phyloP scores from a whole-genome alignment of 1,140 invertebrate genomes.

The Stegodyphus dumicola region DNA sequence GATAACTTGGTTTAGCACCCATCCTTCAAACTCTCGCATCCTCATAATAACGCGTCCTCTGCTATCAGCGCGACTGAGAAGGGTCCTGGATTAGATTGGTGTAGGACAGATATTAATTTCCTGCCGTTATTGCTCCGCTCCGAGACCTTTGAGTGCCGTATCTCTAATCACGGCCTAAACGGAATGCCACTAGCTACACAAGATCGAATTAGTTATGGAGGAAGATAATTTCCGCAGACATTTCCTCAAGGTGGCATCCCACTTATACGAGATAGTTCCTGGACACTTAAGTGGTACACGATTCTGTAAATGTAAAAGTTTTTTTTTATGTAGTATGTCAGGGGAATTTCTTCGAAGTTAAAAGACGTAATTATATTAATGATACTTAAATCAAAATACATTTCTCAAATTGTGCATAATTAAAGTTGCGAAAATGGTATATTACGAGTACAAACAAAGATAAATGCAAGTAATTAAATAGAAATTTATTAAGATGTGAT shows the following conservation, averaged over 20 bases:
- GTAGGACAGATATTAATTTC: slow-evolving; percentile 48
- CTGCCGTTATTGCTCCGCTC: slow-evolving; percentile 4
- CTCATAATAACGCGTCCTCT: too few relatives aligned
- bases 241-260: slow-evolving; percentile 7
- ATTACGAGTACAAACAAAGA: too few relatives aligned
- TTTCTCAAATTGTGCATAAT: too few relatives aligned
- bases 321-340: too few relatives aligned
- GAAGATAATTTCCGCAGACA: slow-evolving; percentile 32
- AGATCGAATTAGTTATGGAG: slow-evolving; percentile 28
- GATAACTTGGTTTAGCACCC: too few relatives aligned
- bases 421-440: too few relatives aligned
- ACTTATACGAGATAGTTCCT: background rate
- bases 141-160: background rate
- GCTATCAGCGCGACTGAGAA: background rate
- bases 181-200: background rate
- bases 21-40: too few relatives aligned
- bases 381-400: too few relatives aligned
- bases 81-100: slow-evolving; percentile 6
- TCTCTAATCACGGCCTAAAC: slow-evolving; percentile 38
- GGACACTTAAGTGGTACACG: background rate
- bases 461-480: too few relatives aligned
- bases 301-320: background rate
- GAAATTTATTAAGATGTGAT: too few relatives aligned
- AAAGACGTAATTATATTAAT: too few relatives aligned
- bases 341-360: too few relatives aligned